Evolutionary conservation across 2,888 invertebrate species (phyloP).

Genomic region (Polydesmus complanatus): DNA sequence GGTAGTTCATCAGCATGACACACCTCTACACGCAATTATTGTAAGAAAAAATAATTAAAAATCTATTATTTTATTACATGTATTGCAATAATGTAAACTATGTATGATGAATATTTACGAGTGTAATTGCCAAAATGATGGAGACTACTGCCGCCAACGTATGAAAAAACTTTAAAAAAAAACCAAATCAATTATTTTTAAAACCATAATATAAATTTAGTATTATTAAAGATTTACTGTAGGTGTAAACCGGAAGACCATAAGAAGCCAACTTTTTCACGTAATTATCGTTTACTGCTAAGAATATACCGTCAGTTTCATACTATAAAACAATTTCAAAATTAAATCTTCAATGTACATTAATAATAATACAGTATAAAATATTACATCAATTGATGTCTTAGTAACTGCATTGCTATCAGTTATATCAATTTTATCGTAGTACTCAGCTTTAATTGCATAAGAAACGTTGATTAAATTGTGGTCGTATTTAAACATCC

Average conservation of each 20-base stretch:
- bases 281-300: not conserved
- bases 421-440: not conserved
- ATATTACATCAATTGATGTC: not conserved
- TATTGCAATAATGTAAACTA: too few species aligned
- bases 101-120: too few species aligned
- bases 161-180: too few species aligned
- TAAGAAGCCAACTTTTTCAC: not conserved
- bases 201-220: too few species aligned
- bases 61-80: too few species aligned
- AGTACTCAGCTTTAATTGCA: not conserved
- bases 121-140: too few species aligned
- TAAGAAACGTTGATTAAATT: not conserved
- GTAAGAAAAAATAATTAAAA: too few species aligned
- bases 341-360: not conserved
- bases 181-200: too few species aligned
- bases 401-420: not conserved
- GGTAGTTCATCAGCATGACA: not conserved
- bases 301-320: not conserved
- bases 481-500: not conserved
- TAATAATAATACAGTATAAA: not conserved
- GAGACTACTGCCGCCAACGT: too few species aligned
- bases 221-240: too few species aligned
- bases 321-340: too few species aligned
- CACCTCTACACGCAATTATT: not conserved
- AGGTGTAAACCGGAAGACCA: not conserved